A percentile compares a stretch with the other conserved stretches of the same genome.
Evolutionary conservation across 2,797 vertebrate species (phyloP).

Genomic region (Capromys pilorides): DNA sequence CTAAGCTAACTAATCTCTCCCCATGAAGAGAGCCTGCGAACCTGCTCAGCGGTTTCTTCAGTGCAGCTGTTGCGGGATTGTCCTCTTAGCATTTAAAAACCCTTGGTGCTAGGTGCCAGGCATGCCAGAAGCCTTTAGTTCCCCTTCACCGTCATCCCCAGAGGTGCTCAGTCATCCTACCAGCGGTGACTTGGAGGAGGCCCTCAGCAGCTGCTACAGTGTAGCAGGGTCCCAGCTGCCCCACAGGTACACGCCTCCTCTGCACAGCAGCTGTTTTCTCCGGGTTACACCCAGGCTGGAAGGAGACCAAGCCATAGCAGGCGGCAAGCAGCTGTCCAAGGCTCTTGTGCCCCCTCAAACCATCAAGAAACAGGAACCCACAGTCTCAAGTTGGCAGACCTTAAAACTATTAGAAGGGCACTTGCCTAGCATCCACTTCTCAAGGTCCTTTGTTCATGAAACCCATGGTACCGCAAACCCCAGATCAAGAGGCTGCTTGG

Average conservation of each 20-base stretch:
- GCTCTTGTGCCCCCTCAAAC: background rate
- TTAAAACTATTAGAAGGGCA: background rate
- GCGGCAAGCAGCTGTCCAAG: too few species aligned
- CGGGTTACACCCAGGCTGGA: rapidly evolving
- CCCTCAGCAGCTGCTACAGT: background rate
- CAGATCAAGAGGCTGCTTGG: too few species aligned
- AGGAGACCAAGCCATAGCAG: background rate
- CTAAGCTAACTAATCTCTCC: background rate
- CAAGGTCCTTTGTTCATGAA: background rate
- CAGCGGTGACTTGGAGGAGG: background rate
- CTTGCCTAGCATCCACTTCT: background rate
- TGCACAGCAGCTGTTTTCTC: too few species aligned
- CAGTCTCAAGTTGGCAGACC: background rate
- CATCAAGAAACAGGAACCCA: background rate
- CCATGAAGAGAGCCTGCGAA: background rate
- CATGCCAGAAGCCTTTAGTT: background rate
- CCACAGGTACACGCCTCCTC: background rate
- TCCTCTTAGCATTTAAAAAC: background rate
- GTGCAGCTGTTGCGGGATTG: background rate
- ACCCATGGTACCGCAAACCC: background rate
- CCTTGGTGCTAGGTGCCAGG: background rate
- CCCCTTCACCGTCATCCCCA: background rate
- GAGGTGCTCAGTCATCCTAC: background rate
- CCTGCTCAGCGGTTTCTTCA: background rate
- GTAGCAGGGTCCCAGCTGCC: too few species aligned